Evolutionary conservation across 2,797 vertebrate species (phyloP).

Genomic region (Bovichtus diacanthus): DNA sequence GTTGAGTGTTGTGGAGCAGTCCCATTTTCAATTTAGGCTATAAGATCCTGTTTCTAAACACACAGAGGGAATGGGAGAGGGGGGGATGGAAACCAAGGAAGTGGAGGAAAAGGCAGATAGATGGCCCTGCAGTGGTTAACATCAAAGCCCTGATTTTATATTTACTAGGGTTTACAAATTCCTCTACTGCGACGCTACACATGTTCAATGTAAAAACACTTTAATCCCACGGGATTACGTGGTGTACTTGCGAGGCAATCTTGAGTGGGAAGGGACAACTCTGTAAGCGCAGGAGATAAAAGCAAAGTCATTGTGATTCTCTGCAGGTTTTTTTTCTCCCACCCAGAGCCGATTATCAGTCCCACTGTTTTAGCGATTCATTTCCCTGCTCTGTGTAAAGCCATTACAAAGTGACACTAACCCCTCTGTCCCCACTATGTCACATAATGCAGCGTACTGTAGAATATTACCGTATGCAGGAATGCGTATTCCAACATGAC

Average conservation of each 20-base stretch:
- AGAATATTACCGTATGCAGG: slow-evolving; percentile 12
- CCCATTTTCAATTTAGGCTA: slow-evolving; percentile 69
- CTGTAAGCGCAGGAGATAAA: slow-evolving; percentile 61
- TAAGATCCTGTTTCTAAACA: slow-evolving; percentile 78
- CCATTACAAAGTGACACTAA: slow-evolving; percentile 37
- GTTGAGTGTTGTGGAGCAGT: slow-evolving; percentile 69
- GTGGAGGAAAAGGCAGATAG: slow-evolving; percentile 28
- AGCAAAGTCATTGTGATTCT: slow-evolving; percentile 69
- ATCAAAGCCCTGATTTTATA: slow-evolving; percentile 63
- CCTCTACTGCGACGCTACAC: slow-evolving; percentile 37
- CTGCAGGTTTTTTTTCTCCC: slow-evolving; percentile 66
- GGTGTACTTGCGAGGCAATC: slow-evolving; percentile 43
- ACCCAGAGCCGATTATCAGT: slow-evolving; percentile 62
- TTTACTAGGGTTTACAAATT: slow-evolving; percentile 50
- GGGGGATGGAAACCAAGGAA: slow-evolving; percentile 26
- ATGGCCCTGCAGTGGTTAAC: slow-evolving; percentile 53
- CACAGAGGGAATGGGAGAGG: slow-evolving; percentile 33
- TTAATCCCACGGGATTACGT: slow-evolving; percentile 72
- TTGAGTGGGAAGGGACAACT: slow-evolving; percentile 36
- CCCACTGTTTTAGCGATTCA: slow-evolving; percentile 60
- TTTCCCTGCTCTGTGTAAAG: slow-evolving; percentile 46
- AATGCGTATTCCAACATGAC: neutral
- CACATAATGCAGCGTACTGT: neutral
- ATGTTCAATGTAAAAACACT: slow-evolving; percentile 63
- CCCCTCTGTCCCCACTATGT: slow-evolving; percentile 16